Evolutionary conservation across 2,888 invertebrate species (phyloP).

Genomic region (Stomorhina lunata): DNA sequence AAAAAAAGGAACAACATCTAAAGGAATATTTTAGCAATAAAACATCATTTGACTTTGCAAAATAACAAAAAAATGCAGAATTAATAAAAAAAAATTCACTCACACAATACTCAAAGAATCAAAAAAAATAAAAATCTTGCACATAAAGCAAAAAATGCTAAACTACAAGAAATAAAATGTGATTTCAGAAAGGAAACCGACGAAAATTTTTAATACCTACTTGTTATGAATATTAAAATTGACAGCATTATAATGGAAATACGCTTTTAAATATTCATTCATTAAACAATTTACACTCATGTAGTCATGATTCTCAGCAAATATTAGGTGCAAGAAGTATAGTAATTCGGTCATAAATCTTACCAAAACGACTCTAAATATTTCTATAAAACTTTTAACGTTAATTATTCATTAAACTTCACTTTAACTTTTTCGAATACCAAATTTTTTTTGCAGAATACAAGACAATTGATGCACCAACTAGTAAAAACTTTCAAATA

Average conservation of each 20-base stretch:
- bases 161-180: slow-evolving; percentile 61
- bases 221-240: slow-evolving; percentile 75
- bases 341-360: too few species aligned
- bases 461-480: slow-evolving; percentile 37
- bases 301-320: slow-evolving; percentile 41
- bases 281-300: neutral
- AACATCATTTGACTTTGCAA: slow-evolving; percentile 37
- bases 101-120: slow-evolving; percentile 26
- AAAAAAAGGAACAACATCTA: slow-evolving; percentile 14
- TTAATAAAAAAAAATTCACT: slow-evolving; percentile 18
- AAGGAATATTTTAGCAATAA: slow-evolving; percentile 43
- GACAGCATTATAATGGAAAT: slow-evolving; percentile 56
- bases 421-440: too few species aligned
- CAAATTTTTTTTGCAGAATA: slow-evolving; percentile 24
- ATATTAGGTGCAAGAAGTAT: too few species aligned
- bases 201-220: slow-evolving; percentile 74
- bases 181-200: slow-evolving; percentile 71
- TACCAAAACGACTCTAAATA: too few species aligned
- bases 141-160: slow-evolving; percentile 41
- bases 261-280: neutral
- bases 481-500: slow-evolving; percentile 26
- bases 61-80: neutral
- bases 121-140: slow-evolving; percentile 21
- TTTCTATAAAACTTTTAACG: too few species aligned
- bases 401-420: too few species aligned